A percentile compares a stretch with the other conserved stretches of the same genome.
Evolutionary conservation across 2,888 invertebrate species (phyloP).

Genomic region (Meteorus cinctellus): DNA sequence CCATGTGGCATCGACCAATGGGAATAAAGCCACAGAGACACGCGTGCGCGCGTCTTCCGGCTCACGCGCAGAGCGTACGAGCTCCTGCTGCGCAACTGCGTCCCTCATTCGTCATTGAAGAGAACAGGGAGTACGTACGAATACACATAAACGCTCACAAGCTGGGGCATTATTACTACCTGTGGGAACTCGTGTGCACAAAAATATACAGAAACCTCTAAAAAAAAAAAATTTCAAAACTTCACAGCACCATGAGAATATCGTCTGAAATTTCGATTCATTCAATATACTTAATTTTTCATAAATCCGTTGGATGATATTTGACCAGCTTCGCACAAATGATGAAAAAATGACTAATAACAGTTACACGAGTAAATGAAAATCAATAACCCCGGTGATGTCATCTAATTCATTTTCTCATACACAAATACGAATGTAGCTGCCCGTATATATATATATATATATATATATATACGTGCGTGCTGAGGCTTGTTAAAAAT

Average conservation of each 20-base stretch:
- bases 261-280: background rate
- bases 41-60: slow-evolving; percentile 62
- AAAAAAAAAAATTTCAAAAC: background rate
- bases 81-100: slow-evolving; percentile 43
- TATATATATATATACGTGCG: background rate
- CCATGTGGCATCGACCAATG: slow-evolving; percentile 83
- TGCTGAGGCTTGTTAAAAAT: background rate
- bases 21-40: slow-evolving; percentile 67
- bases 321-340: too few relatives aligned
- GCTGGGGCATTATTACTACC: too few relatives aligned
- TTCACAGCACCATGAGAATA: background rate
- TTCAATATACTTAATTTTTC: background rate
- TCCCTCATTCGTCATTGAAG: slow-evolving; percentile 24
- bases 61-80: slow-evolving; percentile 20
- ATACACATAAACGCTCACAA: too few relatives aligned
- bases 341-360: too few relatives aligned
- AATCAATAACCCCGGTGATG: background rate
- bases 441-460: background rate
- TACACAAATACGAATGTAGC: background rate
- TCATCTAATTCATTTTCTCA: background rate
- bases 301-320: too few relatives aligned
- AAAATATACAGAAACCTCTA: background rate
- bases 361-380: background rate
- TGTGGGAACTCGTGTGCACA: background rate
- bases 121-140: background rate